A percentile compares a stretch with the other conserved stretches of the same genome.
phyloP scores from a whole-genome alignment of 2,113 vertebrate genomes.

The Sinocyclocheilus anophthalmus region DNA sequence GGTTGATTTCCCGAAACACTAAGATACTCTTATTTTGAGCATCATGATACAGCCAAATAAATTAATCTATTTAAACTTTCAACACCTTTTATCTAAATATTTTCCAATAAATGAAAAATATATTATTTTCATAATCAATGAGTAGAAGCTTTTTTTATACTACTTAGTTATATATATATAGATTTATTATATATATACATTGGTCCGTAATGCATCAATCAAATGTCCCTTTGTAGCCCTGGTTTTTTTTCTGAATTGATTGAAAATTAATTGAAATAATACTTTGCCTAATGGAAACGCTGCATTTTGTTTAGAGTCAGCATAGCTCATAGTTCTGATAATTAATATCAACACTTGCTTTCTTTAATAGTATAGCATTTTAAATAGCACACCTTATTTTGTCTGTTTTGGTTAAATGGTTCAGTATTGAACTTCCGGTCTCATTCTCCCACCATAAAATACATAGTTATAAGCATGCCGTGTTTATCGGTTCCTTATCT shows the following conservation, averaged over 20 bases:
- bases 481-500: slow-evolving; percentile 53
- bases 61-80: not conserved
- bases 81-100: not conserved
- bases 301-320: not conserved
- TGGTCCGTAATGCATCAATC: too few species aligned
- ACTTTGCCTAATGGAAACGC: not conserved
- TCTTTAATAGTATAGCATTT: not conserved
- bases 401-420: not conserved
- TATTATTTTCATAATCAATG: not conserved
- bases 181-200: too few species aligned
- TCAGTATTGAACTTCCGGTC: not conserved
- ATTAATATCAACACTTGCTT: not conserved
- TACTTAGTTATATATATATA: too few species aligned
- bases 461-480: slow-evolving; percentile 17
- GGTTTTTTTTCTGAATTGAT: too few species aligned
- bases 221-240: too few species aligned
- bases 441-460: not conserved
- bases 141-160: not conserved
- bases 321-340: not conserved
- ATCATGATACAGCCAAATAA: too few species aligned
- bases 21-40: not conserved
- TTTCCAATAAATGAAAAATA: not conserved
- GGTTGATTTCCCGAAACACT: not conserved
- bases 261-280: not conserved
- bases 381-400: not conserved